Conservation (phyloP, 1,140 invertebrate genomes). For the Diabrotica virgifera region DNA sequence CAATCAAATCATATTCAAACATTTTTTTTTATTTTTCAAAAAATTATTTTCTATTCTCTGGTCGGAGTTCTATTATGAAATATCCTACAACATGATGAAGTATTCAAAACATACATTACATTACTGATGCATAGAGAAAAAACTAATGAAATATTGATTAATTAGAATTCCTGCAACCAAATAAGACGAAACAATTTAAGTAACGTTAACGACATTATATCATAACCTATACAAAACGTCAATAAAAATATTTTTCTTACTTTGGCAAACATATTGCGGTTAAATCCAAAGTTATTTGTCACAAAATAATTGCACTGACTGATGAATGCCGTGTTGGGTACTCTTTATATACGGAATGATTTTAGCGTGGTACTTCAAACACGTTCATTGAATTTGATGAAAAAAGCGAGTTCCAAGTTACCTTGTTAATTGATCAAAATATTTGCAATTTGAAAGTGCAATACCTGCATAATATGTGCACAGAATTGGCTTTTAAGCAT, state of each 20-base stretch:
- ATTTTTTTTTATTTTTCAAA: too few relatives aligned
- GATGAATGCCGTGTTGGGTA: background rate
- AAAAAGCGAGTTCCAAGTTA: constrained; percentile 9
- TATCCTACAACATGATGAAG: too few relatives aligned
- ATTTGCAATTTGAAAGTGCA: constrained; percentile 23
- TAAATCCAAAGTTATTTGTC: background rate
- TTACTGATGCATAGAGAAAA: too few relatives aligned
- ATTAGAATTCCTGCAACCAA: too few relatives aligned
- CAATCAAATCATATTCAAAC: too few relatives aligned
- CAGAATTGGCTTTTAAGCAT: background rate
- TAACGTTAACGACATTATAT: too few relatives aligned
- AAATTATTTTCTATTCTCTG: too few relatives aligned
- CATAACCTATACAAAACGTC: background rate
- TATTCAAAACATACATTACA: too few relatives aligned
- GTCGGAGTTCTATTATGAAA: too few relatives aligned
- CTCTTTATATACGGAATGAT: constrained; percentile 6
- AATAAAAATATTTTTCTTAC: constrained; percentile 6
- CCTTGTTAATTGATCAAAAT: constrained; percentile 23
- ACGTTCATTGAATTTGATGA: constrained; percentile 19
- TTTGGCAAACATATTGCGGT: constrained; percentile 10
- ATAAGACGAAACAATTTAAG: too few relatives aligned
- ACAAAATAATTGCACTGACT: constrained; percentile 7
- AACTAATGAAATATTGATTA: too few relatives aligned
- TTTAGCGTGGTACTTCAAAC: constrained; percentile 9
- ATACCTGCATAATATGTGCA: constrained; percentile 5